Percentiles rank a stretch among this genome's conserved stretches.
Conservation (phyloP, 2,888 invertebrate genomes). For the Dryobotodes eremita region DNA sequence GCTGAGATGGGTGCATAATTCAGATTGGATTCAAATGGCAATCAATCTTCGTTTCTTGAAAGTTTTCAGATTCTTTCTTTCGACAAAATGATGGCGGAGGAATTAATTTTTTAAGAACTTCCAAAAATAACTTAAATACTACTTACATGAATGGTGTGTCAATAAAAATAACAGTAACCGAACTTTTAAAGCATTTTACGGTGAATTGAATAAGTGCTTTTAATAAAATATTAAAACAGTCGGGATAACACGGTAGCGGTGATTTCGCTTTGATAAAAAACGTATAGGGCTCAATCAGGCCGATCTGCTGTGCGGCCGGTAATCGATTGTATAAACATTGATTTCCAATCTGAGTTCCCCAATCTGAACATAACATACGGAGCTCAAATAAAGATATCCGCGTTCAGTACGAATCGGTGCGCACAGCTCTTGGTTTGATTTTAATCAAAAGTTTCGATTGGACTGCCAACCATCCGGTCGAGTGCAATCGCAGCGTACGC, state of each 20-base stretch:
- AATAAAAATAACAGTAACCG: background rate
- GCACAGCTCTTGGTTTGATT: conserved; percentile 86
- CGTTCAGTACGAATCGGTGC: conserved; percentile 81
- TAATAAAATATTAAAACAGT: conserved; percentile 24
- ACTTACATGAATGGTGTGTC: background rate
- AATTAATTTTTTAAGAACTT: background rate
- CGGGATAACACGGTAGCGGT: conserved; percentile 6
- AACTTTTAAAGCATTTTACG: conserved; percentile 11
- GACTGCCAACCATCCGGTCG: conserved; percentile 83
- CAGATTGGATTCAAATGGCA: conserved; percentile 68
- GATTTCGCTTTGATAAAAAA: conserved; percentile 59
- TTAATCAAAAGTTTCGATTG: conserved; percentile 91
- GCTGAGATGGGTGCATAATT: conserved; percentile 70
- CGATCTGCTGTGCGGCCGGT: conserved; percentile 56
- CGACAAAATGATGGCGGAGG: conserved; percentile 61
- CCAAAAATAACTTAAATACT: background rate
- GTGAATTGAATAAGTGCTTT: conserved; percentile 6
- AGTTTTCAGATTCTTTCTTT: conserved; percentile 71
- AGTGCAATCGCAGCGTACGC: conserved; percentile 80
- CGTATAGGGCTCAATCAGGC: conserved; percentile 61
- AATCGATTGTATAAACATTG: conserved; percentile 85
- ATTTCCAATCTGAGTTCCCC: conserved; percentile 80
- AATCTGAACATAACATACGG: conserved; percentile 83
- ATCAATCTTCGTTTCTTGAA: conserved; percentile 75
- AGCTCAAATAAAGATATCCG: conserved; percentile 89